Evolutionary conservation across 2,888 invertebrate genomes (phyloP), one percentile per base, ranked within the genome.

Genomic region (Acrocyrtus sp.): DNA sequence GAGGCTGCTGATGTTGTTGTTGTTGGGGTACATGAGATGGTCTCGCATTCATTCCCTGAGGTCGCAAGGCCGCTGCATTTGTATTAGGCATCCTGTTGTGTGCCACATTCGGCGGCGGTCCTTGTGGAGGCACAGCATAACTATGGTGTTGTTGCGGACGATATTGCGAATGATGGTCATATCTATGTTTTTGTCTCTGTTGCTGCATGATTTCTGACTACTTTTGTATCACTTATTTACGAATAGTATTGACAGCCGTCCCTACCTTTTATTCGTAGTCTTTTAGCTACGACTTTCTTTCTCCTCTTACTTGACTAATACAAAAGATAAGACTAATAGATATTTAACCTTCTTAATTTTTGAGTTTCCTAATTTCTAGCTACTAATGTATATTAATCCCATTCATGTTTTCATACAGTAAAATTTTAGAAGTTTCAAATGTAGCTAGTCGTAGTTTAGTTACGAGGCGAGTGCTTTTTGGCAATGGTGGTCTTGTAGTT

Each of bases 91-190:
- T 76, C 22, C 76, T 58, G 3, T 54, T 21, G 17, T 65, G 69
- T 19, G 60, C 60, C 39, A 65, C 70, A 56, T 70, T 70, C 3
- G 57, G 66, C 17, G 74, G 69, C 6, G 70, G 68, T 41, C 72
- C 76, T 48, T 73, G 72, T 19, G 61, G 77, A 17, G 62, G 75
- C 53, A 75, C 65, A 50, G 61, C 61, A 60, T 72, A 72, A 45
- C 41, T 50, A 10, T 63, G 63, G 27, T 63, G 73, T n/a, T 50
- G 22, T 8, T 68, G n/a, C n/a, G n/a, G n/a, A 8, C 45, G 57
- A 43, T 62, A 68, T 29, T 63, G 72, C 15, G 66, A 67, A 8
- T 72, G 72, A 19, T 65, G 41, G 17, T 70, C 57, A 54, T 43
- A 58, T 60, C 67, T 34, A n/a, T n/a, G n/a, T n/a, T n/a, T n/a